A percentile compares a stretch with the other conserved stretches of the same genome.
Evolutionary conservation across 2,888 invertebrate species (phyloP).

Genomic region (Sipha maydis): DNA sequence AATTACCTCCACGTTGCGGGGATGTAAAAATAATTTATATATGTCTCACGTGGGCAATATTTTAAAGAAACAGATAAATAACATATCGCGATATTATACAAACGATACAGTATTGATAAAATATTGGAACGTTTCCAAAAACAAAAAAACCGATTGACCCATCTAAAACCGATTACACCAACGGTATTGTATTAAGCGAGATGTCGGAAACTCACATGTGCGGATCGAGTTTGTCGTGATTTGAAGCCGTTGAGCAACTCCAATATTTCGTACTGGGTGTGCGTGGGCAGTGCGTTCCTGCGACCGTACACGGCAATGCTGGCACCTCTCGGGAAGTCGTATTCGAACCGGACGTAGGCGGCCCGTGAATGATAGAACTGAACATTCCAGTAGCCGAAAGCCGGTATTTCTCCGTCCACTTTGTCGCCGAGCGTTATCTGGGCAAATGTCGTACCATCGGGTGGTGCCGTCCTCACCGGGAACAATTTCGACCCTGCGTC

Average conservation of each 20-base stretch:
- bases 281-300: conserved; percentile 92
- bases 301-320: conserved; percentile 95
- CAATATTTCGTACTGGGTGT: conserved; percentile 95
- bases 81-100: not conserved
- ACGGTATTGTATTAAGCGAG: not conserved
- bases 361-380: conserved; percentile 95
- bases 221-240: conserved; percentile 83
- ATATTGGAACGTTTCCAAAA: not conserved
- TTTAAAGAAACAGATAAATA: not conserved
- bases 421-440: conserved; percentile 89
- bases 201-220: conserved; percentile 78
- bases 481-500: conserved; percentile 86
- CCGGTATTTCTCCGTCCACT: conserved; percentile 87
- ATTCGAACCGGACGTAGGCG: conserved; percentile 93
- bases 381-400: conserved; percentile 97
- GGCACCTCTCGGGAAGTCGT: conserved; percentile 89
- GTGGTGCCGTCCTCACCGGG: conserved; percentile 90
- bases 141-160: not conserved
- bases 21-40: too few relatives aligned
- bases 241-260: conserved; percentile 92
- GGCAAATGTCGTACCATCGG: conserved; percentile 91
- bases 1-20: too few relatives aligned
- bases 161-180: not conserved
- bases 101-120: too few relatives aligned
- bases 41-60: not conserved